These are phyloP conservation scores for Neocloeon triangulifer DNA, from an alignment of 1,140 invertebrate species.

Conservation along the genomic window DNA sequence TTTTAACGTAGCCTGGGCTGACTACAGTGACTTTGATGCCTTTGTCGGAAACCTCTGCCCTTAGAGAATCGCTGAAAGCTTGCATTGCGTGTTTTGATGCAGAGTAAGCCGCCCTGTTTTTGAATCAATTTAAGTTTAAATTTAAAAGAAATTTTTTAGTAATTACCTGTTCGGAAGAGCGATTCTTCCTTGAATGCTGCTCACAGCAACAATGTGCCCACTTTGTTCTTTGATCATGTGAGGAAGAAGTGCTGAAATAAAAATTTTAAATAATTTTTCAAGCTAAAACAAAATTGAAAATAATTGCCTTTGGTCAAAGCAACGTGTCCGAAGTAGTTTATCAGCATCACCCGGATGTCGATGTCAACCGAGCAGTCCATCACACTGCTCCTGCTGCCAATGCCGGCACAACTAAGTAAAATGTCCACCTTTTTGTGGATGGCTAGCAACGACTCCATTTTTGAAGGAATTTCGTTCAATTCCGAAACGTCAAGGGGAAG, in stretches of 20 bases:
- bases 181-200: constrained; percentile 81
- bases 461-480: constrained; percentile 31
- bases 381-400: constrained; percentile 50
- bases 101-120: constrained; percentile 52
- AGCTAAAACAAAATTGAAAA: background rate
- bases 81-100: constrained; percentile 89
- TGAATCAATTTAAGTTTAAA: too few relatives aligned
- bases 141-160: too few relatives aligned
- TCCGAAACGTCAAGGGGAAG: constrained; percentile 56
- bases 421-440: constrained; percentile 63
- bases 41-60: constrained; percentile 50
- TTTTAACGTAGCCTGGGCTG: constrained; percentile 76
- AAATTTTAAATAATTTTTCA: background rate
- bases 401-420: constrained; percentile 80
- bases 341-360: constrained; percentile 69
- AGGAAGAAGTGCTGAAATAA: constrained; percentile 43
- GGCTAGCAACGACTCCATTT: constrained; percentile 37
- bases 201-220: constrained; percentile 77
- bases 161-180: constrained; percentile 54
- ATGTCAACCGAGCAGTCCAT: constrained; percentile 59
- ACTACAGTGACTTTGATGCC: constrained; percentile 61
- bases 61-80: constrained; percentile 62
- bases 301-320: constrained; percentile 68
- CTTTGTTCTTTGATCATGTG: constrained; percentile 51
- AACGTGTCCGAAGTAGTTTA: constrained; percentile 87